Conservation (phyloP, 2,888 invertebrate species). For the Schizotus pectinicornis region DNA sequence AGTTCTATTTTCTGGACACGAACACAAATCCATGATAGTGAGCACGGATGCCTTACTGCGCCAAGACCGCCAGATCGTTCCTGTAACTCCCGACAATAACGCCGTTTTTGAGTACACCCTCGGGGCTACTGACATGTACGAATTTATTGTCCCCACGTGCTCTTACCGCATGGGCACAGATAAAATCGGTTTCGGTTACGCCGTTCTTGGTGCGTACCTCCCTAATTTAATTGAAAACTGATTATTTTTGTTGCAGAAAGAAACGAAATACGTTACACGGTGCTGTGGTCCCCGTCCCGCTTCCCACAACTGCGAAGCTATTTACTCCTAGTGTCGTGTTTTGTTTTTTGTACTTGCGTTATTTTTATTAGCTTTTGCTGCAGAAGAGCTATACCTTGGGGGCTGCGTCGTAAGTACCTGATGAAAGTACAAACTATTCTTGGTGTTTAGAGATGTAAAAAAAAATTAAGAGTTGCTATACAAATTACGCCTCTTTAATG, state of each 20-base stretch:
- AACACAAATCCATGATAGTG: constrained; percentile 70
- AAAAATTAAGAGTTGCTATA: too few species aligned
- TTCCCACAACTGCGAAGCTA: constrained; percentile 69
- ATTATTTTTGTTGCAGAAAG: constrained; percentile 63
- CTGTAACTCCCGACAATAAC: constrained; percentile 50
- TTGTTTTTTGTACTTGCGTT: constrained; percentile 39
- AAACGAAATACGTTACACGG: constrained; percentile 69
- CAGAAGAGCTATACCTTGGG: background rate
- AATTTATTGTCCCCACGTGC: constrained; percentile 91
- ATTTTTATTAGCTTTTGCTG: constrained; percentile 19
- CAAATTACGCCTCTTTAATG: too few species aligned
- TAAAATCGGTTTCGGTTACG: constrained; percentile 86
- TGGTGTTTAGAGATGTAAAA: too few species aligned
- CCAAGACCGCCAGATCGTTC: constrained; percentile 49
- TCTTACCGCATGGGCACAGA: constrained; percentile 95
- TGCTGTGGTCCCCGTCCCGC: constrained; percentile 79
- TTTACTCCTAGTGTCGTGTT: constrained; percentile 52
- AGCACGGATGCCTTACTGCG: constrained; percentile 52
- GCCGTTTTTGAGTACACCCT: constrained; percentile 58
- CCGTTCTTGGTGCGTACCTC: constrained; percentile 70
- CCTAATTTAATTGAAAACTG: background rate
- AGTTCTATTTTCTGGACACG: constrained; percentile 73
- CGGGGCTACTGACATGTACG: constrained; percentile 62
- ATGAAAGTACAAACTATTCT: constrained; percentile 12
- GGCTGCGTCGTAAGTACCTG: background rate